phyloP scores from a whole-genome alignment of 2,888 invertebrate species.

The Caenorhabditis uteleia region DNA sequence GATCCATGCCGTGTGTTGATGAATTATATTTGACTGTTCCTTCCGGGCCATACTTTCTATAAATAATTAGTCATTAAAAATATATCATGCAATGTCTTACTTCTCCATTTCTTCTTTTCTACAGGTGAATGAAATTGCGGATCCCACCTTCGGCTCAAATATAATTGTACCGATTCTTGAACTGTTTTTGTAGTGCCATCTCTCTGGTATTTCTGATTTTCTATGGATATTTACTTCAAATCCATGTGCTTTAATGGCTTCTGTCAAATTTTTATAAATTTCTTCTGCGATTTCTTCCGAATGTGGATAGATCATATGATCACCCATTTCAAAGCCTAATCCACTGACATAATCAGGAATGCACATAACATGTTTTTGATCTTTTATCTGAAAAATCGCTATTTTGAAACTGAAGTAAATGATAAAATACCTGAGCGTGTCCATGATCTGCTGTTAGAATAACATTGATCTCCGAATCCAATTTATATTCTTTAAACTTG shows the following conservation, averaged over 20 bases:
- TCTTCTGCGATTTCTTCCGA: constrained; percentile 26
- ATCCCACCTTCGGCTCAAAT: constrained; percentile 71
- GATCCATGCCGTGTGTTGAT: constrained; percentile 51
- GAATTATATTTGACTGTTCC: constrained; percentile 43
- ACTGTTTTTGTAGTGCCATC: constrained; percentile 77
- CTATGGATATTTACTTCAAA: constrained; percentile 46
- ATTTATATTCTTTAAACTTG: constrained; percentile 39
- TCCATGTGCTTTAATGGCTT: constrained; percentile 33
- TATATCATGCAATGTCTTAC: constrained; percentile 7
- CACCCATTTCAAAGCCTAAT: constrained; percentile 47
- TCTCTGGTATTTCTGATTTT: constrained; percentile 73
- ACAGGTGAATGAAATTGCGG: constrained; percentile 48
- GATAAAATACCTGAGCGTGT: constrained; percentile 58
- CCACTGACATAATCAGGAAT: constrained; percentile 43
- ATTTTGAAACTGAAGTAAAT: constrained; percentile 1
- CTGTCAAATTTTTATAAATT: constrained; percentile 41
- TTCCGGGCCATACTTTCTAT: constrained; percentile 32
- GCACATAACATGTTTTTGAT: constrained; percentile 53
- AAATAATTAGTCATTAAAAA: background rate
- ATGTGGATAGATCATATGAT: constrained; percentile 61
- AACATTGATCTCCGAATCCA: constrained; percentile 69
- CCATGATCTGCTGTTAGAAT: constrained; percentile 73
- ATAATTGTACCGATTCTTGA: constrained; percentile 71
- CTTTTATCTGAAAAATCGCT: constrained; percentile 21
- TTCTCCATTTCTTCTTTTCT: constrained; percentile 28